Conservation (phyloP, 92 coral and sea anemone species). For the Palythoa caribaeorum region DNA sequence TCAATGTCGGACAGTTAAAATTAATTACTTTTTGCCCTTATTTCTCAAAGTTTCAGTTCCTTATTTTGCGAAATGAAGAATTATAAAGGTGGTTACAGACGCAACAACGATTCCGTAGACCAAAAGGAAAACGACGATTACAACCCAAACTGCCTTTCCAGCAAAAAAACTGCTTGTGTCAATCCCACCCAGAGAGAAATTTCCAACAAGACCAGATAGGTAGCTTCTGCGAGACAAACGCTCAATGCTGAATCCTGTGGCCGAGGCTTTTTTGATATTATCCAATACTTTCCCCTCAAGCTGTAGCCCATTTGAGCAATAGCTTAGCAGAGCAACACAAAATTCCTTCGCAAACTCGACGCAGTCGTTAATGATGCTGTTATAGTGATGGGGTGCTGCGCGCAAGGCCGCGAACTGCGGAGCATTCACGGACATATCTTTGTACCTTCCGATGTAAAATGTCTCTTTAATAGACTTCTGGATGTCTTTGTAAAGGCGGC, state of each 20-base stretch:
- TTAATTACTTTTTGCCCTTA: neutral
- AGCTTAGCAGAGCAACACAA: conserved; percentile 79
- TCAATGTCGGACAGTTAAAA: too few relatives aligned
- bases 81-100: neutral
- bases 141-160: conserved; percentile 11
- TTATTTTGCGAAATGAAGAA: conserved; percentile 16
- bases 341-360: conserved; percentile 94
- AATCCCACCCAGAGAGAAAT: conserved; percentile 75
- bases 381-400: conserved; percentile 93
- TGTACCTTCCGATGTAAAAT: conserved; percentile 82
- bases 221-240: conserved; percentile 78
- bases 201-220: conserved; percentile 80
- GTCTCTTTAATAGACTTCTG: conserved; percentile 62
- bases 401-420: conserved; percentile 81
- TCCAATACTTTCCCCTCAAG: conserved; percentile 73
- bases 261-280: conserved; percentile 85
- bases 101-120: conserved; percentile 59
- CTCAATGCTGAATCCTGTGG: conserved; percentile 90
- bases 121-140: conserved; percentile 41
- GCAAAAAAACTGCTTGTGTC: conserved; percentile 74
- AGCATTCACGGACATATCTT: conserved; percentile 64
- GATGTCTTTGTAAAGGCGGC: conserved; percentile 65
- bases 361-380: conserved; percentile 82
- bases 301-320: conserved; percentile 75
- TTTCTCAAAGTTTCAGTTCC: neutral